phyloP scores from a whole-genome alignment of 2,888 invertebrate species.

The Conops quadrifasciatus region DNA sequence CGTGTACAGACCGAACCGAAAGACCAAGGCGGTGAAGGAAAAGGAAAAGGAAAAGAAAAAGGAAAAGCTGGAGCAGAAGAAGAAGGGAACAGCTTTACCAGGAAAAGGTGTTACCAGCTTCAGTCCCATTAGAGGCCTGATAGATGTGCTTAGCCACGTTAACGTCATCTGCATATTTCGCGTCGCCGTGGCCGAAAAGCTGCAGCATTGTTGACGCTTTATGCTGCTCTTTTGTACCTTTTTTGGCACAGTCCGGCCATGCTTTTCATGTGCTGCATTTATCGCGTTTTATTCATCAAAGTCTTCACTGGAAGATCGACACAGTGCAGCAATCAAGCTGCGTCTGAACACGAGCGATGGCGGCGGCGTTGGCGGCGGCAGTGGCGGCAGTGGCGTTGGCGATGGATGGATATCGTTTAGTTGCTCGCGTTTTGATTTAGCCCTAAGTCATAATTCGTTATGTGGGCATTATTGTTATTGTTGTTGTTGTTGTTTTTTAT shows the following conservation, averaged over 20 bases:
- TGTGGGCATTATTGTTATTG: slow-evolving; percentile 16
- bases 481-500: slow-evolving; percentile 9
- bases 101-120: slow-evolving; percentile 35
- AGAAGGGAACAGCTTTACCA: slow-evolving; percentile 25
- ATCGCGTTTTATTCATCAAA: slow-evolving; percentile 19
- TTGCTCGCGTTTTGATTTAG: slow-evolving; percentile 18
- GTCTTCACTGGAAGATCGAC: slow-evolving; percentile 19
- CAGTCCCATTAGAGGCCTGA: slow-evolving; percentile 44
- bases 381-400: too few relatives aligned
- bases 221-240: background rate
- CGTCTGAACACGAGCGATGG: background rate
- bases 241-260: background rate
- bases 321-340: slow-evolving; percentile 17
- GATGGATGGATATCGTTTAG: too few relatives aligned
- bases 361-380: too few relatives aligned
- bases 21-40: background rate
- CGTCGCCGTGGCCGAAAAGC: slow-evolving; percentile 2
- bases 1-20: background rate
- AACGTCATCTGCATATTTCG: background rate
- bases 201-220: background rate
- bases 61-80: background rate
- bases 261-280: slow-evolving; percentile 18
- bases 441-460: slow-evolving; percentile 27
- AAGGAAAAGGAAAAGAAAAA: background rate
- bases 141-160: slow-evolving; percentile 40